Evolutionary conservation across 2,113 vertebrate species (phyloP).

Genomic region (Misgurnus mizolepis): DNA sequence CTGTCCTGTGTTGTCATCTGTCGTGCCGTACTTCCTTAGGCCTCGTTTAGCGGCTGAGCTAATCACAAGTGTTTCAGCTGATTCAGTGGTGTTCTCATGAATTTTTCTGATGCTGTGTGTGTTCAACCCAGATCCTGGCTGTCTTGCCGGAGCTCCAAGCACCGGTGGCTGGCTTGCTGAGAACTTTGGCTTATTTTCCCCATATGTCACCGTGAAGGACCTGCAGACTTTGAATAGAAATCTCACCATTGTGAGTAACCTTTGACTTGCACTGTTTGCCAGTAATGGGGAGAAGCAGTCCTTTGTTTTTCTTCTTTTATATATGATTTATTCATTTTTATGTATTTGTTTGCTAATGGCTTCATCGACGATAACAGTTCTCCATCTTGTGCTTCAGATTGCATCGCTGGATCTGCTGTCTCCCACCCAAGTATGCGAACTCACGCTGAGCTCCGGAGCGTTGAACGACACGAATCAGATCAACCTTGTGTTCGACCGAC

Average conservation of each 20-base stretch:
- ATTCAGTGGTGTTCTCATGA: neutral
- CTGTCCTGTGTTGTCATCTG: neutral
- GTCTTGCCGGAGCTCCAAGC: conserved; percentile 31
- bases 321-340: no score
- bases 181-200: conserved; percentile 57
- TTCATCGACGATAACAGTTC: neutral
- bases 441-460: neutral
- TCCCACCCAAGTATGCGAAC: neutral
- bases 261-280: neutral
- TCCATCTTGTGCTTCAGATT: neutral
- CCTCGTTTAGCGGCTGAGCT: neutral
- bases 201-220: conserved; percentile 45
- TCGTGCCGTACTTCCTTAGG: no score
- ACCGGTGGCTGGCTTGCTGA: conserved; percentile 49
- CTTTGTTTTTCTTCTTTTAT: no score
- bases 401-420: neutral
- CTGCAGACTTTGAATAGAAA: conserved; percentile 57
- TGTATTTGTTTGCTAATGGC: neutral
- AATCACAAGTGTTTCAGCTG: neutral
- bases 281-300: no score
- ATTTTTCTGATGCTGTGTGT: neutral
- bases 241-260: conserved; percentile 59
- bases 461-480: neutral
- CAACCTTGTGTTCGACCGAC: neutral
- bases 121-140: conserved; percentile 55